Percentiles rank a stretch among this genome's conserved stretches.
These are phyloP conservation scores for Xestia c-nigrum DNA, from an alignment of 2,888 invertebrate species.

Conservation along the genomic window DNA sequence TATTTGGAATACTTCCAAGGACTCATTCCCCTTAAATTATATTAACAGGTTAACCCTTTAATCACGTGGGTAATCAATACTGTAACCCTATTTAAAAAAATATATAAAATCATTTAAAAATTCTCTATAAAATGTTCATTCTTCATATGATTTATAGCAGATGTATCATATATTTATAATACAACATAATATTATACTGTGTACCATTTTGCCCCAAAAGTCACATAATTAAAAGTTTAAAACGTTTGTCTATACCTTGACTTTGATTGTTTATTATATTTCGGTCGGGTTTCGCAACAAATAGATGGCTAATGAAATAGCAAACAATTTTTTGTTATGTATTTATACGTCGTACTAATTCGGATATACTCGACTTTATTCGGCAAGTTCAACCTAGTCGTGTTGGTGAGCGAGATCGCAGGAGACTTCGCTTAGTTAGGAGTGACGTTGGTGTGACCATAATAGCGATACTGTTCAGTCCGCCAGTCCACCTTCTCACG, in stretches of 20 bases:
- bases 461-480: constrained; percentile 81
- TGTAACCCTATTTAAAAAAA: neutral
- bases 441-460: constrained; percentile 83
- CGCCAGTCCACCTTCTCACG: constrained; percentile 77
- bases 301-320: constrained; percentile 78
- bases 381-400: constrained; percentile 80
- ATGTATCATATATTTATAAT: neutral
- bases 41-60: constrained; percentile 9
- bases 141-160: neutral
- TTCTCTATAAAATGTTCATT: neutral
- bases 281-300: constrained; percentile 75
- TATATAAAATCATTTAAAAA: neutral
- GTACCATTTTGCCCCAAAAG: constrained; percentile 15
- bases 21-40: neutral
- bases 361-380: constrained; percentile 80
- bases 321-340: constrained; percentile 75
- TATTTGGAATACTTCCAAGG: constrained; percentile 2
- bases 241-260: constrained; percentile 43
- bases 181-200: neutral
- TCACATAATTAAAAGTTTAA: constrained; percentile 43
- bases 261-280: constrained; percentile 66
- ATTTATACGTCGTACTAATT: constrained; percentile 78
- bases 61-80: neutral
- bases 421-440: constrained; percentile 75
- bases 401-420: constrained; percentile 84